These are phyloP conservation scores for Hirudinaria manillensis DNA, from an alignment of 2,888 invertebrate species.

Conservation along the genomic window DNA sequence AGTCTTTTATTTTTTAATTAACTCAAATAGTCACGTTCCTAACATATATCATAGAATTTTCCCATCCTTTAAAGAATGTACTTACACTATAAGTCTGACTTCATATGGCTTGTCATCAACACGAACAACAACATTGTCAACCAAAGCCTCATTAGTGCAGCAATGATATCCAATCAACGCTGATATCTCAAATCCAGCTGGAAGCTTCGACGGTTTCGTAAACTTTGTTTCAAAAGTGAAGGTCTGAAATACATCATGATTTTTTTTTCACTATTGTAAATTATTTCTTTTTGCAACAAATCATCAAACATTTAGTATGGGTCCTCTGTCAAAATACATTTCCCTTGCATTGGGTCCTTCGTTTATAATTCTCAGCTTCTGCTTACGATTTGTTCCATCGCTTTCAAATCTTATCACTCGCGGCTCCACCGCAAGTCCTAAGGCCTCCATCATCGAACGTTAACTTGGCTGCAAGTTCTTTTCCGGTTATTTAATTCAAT, in stretches of 20 bases:
- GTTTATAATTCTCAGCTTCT: slow-evolving; percentile 10
- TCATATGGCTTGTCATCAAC: slow-evolving; percentile 15
- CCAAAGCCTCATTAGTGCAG: not conserved
- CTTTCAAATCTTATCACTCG: slow-evolving; percentile 2
- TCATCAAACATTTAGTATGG: not conserved
- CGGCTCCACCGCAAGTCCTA: slow-evolving; percentile 11
- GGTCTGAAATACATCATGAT: not conserved
- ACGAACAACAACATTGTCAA: not conserved
- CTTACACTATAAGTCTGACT: slow-evolving; percentile 7
- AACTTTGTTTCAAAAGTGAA: slow-evolving; percentile 21
- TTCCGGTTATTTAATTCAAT: not conserved
- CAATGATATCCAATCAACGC: not conserved
- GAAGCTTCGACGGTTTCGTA: not conserved
- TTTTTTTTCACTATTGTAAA: not conserved
- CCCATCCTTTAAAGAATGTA: not conserved
- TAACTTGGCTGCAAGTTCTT: not conserved
- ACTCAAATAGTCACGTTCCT: not conserved
- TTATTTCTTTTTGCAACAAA: not conserved
- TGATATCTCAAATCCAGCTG: slow-evolving; percentile 1
- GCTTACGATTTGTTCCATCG: not conserved
- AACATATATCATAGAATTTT: not conserved
- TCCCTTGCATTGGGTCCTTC: slow-evolving; percentile 17
- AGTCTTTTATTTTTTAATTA: not conserved
- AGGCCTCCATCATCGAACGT: not conserved
- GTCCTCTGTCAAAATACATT: slow-evolving; percentile 2